These are phyloP conservation scores for Solea senegalensis DNA, from an alignment of 2,113 vertebrate species.

Conservation along the genomic window DNA sequence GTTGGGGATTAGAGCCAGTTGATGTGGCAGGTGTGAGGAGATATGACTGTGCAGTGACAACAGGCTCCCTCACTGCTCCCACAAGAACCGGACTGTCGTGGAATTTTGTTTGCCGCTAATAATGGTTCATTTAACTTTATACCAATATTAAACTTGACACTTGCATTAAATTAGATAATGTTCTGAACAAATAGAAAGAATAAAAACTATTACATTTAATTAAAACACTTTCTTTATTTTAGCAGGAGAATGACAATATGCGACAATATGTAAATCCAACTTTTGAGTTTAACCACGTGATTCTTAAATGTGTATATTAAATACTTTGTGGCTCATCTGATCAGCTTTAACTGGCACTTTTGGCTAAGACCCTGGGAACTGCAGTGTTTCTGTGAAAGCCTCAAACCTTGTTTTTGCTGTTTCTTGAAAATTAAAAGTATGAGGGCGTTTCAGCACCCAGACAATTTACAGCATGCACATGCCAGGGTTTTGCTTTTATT, in stretches of 20 bases:
- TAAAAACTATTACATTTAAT: too few relatives aligned
- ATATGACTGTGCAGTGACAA: constrained; percentile 46
- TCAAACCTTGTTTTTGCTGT: background rate
- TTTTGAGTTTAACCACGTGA: too few relatives aligned
- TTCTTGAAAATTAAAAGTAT: too few relatives aligned
- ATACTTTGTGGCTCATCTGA: too few relatives aligned
- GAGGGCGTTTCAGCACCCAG: background rate
- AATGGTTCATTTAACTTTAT: background rate
- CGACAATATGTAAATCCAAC: too few relatives aligned
- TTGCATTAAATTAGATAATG: background rate
- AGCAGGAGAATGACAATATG: too few relatives aligned
- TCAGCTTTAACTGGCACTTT: too few relatives aligned
- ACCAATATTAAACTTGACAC: background rate
- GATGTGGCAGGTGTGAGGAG: constrained; percentile 76
- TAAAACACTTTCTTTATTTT: too few relatives aligned
- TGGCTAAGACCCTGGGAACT: background rate
- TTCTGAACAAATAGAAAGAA: too few relatives aligned
- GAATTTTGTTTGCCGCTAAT: background rate
- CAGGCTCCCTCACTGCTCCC: constrained; percentile 18
- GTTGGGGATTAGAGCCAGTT: constrained; percentile 74
- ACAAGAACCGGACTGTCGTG: background rate
- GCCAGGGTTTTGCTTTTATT: background rate
- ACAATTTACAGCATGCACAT: background rate
- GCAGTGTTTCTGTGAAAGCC: background rate
- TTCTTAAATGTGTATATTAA: too few relatives aligned